Conservation (phyloP, 2,888 invertebrate genomes). For the Pogonocherus hispidulus region DNA sequence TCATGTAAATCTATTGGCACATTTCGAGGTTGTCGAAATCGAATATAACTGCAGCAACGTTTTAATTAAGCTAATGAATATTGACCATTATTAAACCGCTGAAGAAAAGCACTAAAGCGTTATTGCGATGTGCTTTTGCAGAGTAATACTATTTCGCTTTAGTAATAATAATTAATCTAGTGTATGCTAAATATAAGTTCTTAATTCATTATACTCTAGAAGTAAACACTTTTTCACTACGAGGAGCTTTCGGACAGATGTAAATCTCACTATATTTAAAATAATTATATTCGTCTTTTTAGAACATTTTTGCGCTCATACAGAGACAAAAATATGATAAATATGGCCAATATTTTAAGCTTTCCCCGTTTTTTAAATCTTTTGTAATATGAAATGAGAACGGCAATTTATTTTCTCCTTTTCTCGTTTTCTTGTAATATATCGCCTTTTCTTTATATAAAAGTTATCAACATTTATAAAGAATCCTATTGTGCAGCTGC, state of each 20-base stretch:
- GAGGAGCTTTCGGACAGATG: not conserved
- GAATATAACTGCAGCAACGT: not conserved
- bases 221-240: too few relatives aligned
- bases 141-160: not conserved
- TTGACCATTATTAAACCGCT: not conserved
- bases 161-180: not conserved
- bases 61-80: conserved; percentile 2
- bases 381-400: conserved; percentile 21
- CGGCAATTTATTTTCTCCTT: conserved; percentile 21
- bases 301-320: conserved; percentile 5
- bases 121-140: not conserved
- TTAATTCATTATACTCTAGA: too few relatives aligned
- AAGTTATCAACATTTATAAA: conserved; percentile 19
- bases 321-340: conserved; percentile 23
- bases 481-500: conserved; percentile 14
- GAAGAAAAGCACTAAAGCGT: not conserved
- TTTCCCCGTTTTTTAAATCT: conserved; percentile 18
- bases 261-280: not conserved
- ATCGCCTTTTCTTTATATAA: conserved; percentile 16
- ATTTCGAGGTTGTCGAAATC: not conserved
- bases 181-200: not conserved
- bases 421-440: conserved; percentile 22
- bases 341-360: conserved; percentile 21
- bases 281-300: conserved; percentile 7
- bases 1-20: too few relatives aligned